These are phyloP conservation scores for Eriocheir sinensis DNA, from an alignment of 1,140 invertebrate species.

Conservation along the genomic window DNA sequence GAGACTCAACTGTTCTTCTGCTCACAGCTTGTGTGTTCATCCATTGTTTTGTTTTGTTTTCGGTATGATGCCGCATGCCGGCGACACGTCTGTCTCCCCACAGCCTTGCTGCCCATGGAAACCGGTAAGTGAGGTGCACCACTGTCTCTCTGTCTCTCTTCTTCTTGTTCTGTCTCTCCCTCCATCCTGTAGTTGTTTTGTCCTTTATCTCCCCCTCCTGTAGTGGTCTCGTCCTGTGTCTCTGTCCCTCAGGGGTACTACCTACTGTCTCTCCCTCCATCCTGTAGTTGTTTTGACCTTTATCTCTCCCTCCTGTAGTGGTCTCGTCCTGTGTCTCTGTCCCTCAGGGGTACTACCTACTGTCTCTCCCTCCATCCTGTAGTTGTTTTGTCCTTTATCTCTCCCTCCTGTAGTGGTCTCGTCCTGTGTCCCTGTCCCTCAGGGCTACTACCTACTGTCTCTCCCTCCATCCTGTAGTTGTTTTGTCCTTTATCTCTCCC, in stretches of 20 bases:
- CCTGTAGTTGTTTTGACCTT: no score
- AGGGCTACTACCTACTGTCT: conserved; percentile 1
- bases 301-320: no score
- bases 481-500: background rate
- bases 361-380: background rate
- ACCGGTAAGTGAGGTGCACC: conserved; percentile 69
- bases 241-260: no score
- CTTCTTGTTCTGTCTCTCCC: background rate
- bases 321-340: no score
- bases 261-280: no score
- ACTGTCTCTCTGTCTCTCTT: conserved; percentile 38
- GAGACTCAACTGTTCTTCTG: background rate
- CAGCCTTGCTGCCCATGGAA: conserved; percentile 76
- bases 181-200: background rate
- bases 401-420: no score
- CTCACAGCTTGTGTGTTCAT: conserved; percentile 54
- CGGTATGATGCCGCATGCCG: conserved; percentile 59
- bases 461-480: background rate
- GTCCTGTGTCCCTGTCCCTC: no score
- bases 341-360: no score
- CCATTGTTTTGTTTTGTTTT: conserved; percentile 57
- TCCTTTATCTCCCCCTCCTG: no score
- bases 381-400: background rate
- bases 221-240: no score
- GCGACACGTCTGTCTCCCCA: conserved; percentile 48